Percentiles rank a stretch among this genome's conserved stretches.
Evolutionary conservation across 2,113 vertebrate genomes (phyloP).

Genomic region (Pundamilia nyererei): DNA sequence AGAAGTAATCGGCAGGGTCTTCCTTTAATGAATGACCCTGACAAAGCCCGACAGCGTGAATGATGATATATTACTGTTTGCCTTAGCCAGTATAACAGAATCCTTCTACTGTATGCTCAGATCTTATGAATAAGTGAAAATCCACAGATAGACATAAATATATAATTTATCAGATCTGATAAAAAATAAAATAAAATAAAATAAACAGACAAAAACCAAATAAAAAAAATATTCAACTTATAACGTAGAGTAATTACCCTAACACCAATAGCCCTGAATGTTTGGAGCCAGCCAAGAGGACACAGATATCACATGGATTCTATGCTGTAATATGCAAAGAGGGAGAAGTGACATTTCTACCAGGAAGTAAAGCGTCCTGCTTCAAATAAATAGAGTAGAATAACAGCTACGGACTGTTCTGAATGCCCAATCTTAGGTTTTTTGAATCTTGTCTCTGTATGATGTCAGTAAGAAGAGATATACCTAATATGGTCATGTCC

Average conservation of each 20-base stretch:
- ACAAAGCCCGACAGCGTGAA: not conserved
- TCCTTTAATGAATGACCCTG: not conserved
- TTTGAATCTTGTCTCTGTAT: not conserved
- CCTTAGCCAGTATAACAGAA: not conserved
- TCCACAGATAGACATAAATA: not conserved
- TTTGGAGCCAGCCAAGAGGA: not conserved
- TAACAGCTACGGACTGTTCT: not conserved
- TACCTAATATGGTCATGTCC: not conserved
- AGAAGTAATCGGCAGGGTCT: not conserved
- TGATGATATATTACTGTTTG: not conserved
- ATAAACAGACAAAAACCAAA: not conserved
- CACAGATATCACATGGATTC: not conserved
- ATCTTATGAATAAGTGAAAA: not conserved
- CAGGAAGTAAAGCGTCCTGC: not conserved
- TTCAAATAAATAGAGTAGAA: not conserved
- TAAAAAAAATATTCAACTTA: not conserved
- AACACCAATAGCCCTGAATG: not conserved
- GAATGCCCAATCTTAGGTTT: not conserved
- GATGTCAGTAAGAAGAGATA: not conserved
- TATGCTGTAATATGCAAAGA: not conserved
- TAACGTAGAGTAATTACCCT: not conserved
- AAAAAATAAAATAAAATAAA: not conserved
- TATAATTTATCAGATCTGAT: not conserved
- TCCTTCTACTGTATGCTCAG: rapidly evolving
- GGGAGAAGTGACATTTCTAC: not conserved